Conservation (phyloP, 2,888 invertebrate genomes). For the Trachelus iudaicus region DNA sequence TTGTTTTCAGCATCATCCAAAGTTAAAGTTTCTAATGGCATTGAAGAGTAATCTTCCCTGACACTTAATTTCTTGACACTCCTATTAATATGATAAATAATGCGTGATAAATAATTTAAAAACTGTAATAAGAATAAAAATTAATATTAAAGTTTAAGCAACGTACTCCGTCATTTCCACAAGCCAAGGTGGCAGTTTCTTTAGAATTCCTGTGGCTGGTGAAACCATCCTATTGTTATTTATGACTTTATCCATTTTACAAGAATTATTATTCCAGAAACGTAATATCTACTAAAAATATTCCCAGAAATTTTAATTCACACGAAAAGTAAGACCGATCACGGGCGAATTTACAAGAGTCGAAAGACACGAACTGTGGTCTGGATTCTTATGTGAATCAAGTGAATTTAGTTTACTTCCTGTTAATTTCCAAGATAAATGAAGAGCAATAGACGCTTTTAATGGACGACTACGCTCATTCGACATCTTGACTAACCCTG, state of each 20-base stretch:
- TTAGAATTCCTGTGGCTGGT: conserved; percentile 23
- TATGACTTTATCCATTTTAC: conserved; percentile 17
- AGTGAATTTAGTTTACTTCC: not conserved
- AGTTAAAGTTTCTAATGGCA: conserved; percentile 2
- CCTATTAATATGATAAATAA: conserved; percentile 33
- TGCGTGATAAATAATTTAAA: not conserved
- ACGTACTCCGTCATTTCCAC: conserved; percentile 49
- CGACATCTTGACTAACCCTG: not conserved
- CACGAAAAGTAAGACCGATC: not conserved
- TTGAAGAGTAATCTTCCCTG: conserved; percentile 29
- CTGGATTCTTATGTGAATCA: not conserved
- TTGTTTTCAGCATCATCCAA: not conserved
- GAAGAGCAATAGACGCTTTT: not conserved
- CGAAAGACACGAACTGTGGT: not conserved
- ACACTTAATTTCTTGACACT: conserved; percentile 36
- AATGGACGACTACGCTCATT: not conserved
- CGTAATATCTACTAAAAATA: not conserved
- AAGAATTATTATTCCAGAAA: not conserved
- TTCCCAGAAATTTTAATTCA: not conserved
- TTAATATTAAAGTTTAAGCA: not conserved
- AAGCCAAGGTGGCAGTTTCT: conserved; percentile 46
- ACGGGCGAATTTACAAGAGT: not conserved
- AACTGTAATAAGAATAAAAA: not conserved
- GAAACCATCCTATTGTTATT: conserved; percentile 20
- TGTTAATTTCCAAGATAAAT: not conserved